These are phyloP conservation scores for Halcyon smyrnensis DNA, from an alignment of 2,797 vertebrate species.

Conservation along the genomic window DNA sequence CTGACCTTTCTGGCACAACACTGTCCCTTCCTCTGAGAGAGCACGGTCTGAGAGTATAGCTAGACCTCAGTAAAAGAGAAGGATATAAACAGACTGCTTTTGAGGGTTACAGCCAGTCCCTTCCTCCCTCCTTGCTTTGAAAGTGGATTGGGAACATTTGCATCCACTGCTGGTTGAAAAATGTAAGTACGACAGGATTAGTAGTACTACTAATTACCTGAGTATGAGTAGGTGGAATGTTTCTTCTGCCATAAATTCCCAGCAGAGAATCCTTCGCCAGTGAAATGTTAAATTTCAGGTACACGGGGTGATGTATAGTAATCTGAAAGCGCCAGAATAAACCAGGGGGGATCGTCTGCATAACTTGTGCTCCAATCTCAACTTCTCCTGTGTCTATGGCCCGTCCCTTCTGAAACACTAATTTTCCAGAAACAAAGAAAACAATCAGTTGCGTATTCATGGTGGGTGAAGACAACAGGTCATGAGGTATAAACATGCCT, in stretches of 20 bases:
- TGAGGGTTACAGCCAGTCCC: neutral
- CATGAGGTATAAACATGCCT: fast-evolving
- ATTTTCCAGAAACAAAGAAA: slow-evolving; percentile 63
- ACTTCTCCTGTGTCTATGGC: slow-evolving; percentile 95
- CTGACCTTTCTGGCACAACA: neutral
- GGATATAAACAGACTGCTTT: neutral
- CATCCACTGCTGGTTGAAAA: neutral
- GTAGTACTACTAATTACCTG: slow-evolving; percentile 82
- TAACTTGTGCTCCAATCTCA: slow-evolving; percentile 92
- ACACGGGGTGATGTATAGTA: slow-evolving; percentile 90
- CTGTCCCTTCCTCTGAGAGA: neutral
- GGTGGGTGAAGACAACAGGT: neutral
- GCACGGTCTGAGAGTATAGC: neutral
- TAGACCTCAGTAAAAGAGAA: neutral
- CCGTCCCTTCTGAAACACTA: slow-evolving; percentile 90
- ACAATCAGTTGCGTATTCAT: neutral
- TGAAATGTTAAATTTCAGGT: slow-evolving; percentile 95
- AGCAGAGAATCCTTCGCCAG: slow-evolving; percentile 93
- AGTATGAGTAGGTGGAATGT: slow-evolving; percentile 95
- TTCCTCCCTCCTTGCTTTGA: neutral
- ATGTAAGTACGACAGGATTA: fast-evolving
- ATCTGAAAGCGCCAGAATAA: slow-evolving; percentile 98
- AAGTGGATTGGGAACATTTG: fast-evolving
- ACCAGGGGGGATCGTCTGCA: slow-evolving; percentile 93
- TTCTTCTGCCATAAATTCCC: slow-evolving; percentile 94